phyloP scores from a whole-genome alignment of 2,888 invertebrate species.

The Subacronicta megacephala region DNA sequence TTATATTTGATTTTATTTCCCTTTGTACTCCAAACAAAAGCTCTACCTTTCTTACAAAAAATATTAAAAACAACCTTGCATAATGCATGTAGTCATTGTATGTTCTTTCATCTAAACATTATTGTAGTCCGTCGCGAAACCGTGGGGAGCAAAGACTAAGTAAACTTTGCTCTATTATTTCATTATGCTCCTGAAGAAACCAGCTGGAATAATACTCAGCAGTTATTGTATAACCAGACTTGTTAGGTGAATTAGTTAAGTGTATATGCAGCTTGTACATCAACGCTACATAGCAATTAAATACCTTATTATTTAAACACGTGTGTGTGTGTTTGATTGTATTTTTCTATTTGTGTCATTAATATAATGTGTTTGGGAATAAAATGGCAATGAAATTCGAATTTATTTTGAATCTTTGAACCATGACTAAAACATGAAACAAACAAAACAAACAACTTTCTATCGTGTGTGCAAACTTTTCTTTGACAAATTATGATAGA shows the following conservation, averaged over 20 bases:
- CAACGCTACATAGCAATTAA: not conserved
- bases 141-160: conserved; percentile 58
- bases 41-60: conserved; percentile 25
- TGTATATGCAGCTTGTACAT: not conserved
- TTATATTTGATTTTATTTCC: no score
- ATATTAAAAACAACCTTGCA: conserved; percentile 8
- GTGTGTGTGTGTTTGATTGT: not conserved
- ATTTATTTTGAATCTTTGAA: no score
- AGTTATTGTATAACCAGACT: conserved; percentile 5
- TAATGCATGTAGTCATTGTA: conserved; percentile 30
- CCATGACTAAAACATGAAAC: no score
- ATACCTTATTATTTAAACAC: not conserved
- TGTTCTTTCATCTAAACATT: conserved; percentile 35
- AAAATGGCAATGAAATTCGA: no score
- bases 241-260: conserved; percentile 5
- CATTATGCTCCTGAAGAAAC: conserved; percentile 62
- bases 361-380: no score
- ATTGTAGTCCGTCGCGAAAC: conserved; percentile 42
- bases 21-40: conserved; percentile 13
- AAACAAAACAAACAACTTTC: no score
- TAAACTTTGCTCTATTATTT: conserved; percentile 64
- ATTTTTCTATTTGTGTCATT: no score
- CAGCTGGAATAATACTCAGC: conserved; percentile 60
- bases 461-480: no score
- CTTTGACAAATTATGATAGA: no score